A percentile compares a stretch with the other conserved stretches of the same genome.
Conservation (phyloP, 2,113 vertebrate genomes). For the Catharus bicknelli region DNA sequence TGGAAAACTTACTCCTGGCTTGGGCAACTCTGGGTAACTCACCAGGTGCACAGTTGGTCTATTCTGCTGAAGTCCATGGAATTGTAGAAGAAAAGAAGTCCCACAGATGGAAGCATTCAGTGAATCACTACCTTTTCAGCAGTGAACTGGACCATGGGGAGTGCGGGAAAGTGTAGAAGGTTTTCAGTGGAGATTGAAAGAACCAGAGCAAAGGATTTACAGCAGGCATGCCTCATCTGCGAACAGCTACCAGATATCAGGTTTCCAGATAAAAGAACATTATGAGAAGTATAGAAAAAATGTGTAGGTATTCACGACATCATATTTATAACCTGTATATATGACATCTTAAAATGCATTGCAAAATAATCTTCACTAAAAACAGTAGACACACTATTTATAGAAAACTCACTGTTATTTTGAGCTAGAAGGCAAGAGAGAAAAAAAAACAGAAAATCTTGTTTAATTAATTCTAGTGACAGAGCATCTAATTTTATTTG, state of each 20-base stretch:
- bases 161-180: neutral
- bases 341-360: neutral
- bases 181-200: neutral
- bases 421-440: neutral
- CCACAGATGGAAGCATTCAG: neutral
- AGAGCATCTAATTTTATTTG: neutral
- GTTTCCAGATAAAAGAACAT: neutral
- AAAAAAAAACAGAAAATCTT: neutral
- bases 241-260: neutral
- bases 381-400: neutral
- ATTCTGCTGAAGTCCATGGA: neutral
- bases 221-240: neutral
- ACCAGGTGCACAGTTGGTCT: neutral
- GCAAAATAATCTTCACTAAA: neutral
- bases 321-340: neutral
- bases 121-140: neutral
- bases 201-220: neutral
- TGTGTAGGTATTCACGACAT: neutral
- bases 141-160: fast-evolving
- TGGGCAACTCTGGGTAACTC: neutral
- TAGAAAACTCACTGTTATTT: neutral
- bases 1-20: neutral
- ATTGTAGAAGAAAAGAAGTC: neutral
- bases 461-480: neutral
- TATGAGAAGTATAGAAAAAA: neutral